Percentiles rank a stretch among this genome's conserved stretches.
Conservation (phyloP, 2,113 vertebrate species). For the Antigone vipio region DNA sequence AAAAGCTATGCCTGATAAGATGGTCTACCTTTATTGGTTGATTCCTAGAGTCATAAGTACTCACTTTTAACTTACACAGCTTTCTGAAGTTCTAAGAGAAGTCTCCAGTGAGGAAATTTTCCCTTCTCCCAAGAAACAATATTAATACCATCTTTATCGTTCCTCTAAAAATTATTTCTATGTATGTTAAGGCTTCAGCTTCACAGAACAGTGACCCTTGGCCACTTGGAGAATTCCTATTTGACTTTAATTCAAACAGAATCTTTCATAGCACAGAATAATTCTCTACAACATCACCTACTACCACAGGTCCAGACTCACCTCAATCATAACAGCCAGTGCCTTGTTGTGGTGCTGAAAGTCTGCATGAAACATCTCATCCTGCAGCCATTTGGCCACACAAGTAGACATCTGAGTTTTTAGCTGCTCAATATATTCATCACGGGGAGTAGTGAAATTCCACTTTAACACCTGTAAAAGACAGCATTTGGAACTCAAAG, state of each 20-base stretch:
- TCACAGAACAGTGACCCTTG: neutral
- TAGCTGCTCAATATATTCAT: slow-evolving; percentile 95
- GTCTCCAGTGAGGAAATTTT: neutral
- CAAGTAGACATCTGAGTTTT: slow-evolving; percentile 94
- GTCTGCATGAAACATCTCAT: slow-evolving; percentile 95
- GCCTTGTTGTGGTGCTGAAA: slow-evolving; percentile 97
- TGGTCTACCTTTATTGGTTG: neutral
- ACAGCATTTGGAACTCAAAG: neutral
- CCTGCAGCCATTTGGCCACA: slow-evolving; percentile 92
- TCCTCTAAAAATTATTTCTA: neutral
- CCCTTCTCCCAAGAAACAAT: neutral
- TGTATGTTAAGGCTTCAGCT: neutral
- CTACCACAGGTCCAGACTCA: slow-evolving; percentile 53
- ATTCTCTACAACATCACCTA: neutral
- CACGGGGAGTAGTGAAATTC: slow-evolving; percentile 95
- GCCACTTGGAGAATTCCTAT: neutral
- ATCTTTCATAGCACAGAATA: neutral
- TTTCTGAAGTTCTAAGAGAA: neutral
- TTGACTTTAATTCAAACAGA: neutral
- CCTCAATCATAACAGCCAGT: slow-evolving; percentile 92
- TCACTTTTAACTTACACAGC: neutral
- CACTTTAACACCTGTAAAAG: slow-evolving; percentile 90
- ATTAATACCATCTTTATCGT: neutral
- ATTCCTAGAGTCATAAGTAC: neutral
- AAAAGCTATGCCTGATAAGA: neutral